phyloP scores from a whole-genome alignment of 2,888 invertebrate genomes.

The Caradrina clavipalpis region DNA sequence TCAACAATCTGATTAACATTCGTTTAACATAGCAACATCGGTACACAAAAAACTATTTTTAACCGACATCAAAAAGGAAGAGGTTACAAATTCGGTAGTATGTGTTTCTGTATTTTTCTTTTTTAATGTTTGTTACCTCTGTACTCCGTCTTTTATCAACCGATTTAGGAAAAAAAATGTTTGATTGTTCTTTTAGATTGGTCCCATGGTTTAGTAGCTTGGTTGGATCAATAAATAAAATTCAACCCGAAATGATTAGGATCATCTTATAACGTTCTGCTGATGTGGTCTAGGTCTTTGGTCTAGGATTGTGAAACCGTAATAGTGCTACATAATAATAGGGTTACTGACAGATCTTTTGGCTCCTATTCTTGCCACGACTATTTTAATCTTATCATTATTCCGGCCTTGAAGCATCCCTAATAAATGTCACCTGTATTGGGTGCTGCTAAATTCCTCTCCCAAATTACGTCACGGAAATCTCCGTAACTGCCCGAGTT shows the following conservation, averaged over 20 bases:
- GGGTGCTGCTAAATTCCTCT: constrained; percentile 13
- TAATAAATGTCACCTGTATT: constrained; percentile 14
- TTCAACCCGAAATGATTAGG: not conserved
- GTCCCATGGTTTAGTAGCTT: too few relatives aligned
- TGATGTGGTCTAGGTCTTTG: not conserved
- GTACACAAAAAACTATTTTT: too few relatives aligned
- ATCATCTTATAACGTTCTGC: not conserved
- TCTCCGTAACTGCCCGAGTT: constrained; percentile 36
- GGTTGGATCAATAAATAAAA: too few relatives aligned
- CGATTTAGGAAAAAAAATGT: too few relatives aligned
- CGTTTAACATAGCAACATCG: too few relatives aligned
- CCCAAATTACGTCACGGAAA: constrained; percentile 49
- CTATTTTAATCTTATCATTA: constrained; percentile 5
- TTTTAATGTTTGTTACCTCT: too few relatives aligned
- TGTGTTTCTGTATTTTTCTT: too few relatives aligned
- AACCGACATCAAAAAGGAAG: too few relatives aligned
- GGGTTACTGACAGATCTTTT: not conserved
- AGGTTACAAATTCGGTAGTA: too few relatives aligned
- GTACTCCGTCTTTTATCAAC: too few relatives aligned
- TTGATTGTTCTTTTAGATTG: too few relatives aligned
- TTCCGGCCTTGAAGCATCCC: constrained; percentile 1
- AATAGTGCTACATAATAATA: not conserved
- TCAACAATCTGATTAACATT: too few relatives aligned
- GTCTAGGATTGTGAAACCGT: not conserved
- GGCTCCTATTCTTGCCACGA: not conserved